A percentile compares a stretch with the other conserved stretches of the same genome.
Conservation (phyloP, 2,888 invertebrate species). For the Ectemnius lituratus region DNA sequence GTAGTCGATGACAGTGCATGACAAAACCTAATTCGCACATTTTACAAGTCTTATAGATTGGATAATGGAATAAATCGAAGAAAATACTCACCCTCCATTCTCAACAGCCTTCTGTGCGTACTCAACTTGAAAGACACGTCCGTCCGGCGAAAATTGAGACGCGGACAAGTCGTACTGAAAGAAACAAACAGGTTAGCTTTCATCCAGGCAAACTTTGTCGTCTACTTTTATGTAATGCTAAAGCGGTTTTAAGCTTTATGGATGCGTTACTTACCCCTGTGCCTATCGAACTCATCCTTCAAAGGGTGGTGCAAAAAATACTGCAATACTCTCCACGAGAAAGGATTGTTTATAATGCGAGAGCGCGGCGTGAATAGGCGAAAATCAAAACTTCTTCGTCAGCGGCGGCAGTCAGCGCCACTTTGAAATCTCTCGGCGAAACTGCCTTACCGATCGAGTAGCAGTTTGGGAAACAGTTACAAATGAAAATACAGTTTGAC, state of each 20-base stretch:
- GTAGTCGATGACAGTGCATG: too few relatives aligned
- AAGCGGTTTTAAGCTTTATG: conserved; percentile 44
- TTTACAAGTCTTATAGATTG: too few relatives aligned
- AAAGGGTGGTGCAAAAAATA: conserved; percentile 24
- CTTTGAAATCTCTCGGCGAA: background rate
- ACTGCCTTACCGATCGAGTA: background rate
- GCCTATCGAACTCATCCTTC: conserved; percentile 94
- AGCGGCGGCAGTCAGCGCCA: conserved; percentile 35
- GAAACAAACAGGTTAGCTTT: conserved; percentile 61
- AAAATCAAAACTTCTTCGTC: conserved; percentile 66
- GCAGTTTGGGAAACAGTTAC: conserved; percentile 18
- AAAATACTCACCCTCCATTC: conserved; percentile 87
- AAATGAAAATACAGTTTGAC: too few relatives aligned
- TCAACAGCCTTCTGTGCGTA: conserved; percentile 99
- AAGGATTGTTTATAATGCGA: conserved; percentile 59
- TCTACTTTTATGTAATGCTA: background rate
- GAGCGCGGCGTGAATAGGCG: conserved; percentile 69
- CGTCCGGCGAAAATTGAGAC: conserved; percentile 99
- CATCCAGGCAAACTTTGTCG: background rate
- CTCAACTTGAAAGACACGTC: conserved; percentile 99
- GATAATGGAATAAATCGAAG: background rate
- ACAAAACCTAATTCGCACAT: too few relatives aligned
- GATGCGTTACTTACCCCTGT: conserved; percentile 88
- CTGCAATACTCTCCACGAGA: conserved; percentile 9
- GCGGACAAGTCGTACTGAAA: conserved; percentile 98